Evolutionary conservation across 2,797 vertebrate species (phyloP), one percentile per base, ranked within the genome.

Genomic region (Yasuhikotakia modesta): DNA sequence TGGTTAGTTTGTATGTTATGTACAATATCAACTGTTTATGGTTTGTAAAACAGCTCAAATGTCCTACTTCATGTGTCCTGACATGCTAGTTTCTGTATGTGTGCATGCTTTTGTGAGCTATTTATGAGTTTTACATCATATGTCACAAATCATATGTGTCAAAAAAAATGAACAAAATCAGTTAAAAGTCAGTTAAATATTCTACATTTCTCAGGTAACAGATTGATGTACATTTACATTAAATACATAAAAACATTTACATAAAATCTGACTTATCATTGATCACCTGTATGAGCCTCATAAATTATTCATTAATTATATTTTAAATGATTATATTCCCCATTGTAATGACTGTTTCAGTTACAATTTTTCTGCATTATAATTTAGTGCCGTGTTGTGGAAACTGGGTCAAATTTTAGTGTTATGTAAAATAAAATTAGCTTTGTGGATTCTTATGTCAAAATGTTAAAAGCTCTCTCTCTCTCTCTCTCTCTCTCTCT

Each of bases 131-230:
- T 19, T 30, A 39, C 10, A 70, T 7, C 46, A 32, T 24, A 14
- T 46, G 50, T 66, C 55, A 22, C 1, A 10, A 55, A 48, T 16
- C 65, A 1, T 71, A 64, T 82, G 71, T 71, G 53, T 63, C 22
- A 24, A 65, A 32, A 57, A 63, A 58, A 70, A 63, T 43, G 57
- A 81, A 70, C 70, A 78, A 19, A 19, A n/a, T 10, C 19, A 19
- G 19, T 55, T 55, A 19, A 55, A 50, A 55, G 19, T 53, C 7
- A 10, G 5, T 53, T 48, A 48, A 48, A 48, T 48, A 11, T 48
- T 14, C 46, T 17, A 48, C 46, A 48, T 16, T 48, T 16, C 5
- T 48, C 14, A 17, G 16, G 14, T 17, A 48, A 43, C 39, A 5
- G 35, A 39, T 7, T 39, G 35, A 5, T 7, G 35, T 39, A 17